Conservation (phyloP, 2,888 invertebrate genomes). For the Tipula unca region DNA sequence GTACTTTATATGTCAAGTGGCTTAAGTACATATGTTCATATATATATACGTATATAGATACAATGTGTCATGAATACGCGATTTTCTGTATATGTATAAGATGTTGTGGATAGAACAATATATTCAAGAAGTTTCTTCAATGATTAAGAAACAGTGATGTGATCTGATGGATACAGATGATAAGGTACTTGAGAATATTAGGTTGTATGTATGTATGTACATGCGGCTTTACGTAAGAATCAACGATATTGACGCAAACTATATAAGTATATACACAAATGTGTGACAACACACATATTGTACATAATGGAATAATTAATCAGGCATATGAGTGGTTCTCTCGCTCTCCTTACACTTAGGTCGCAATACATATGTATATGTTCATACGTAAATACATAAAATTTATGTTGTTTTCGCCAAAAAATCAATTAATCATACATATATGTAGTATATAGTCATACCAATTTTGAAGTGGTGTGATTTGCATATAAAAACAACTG, state of each 20-base stretch:
- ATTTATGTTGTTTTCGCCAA: not conserved
- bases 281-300: not conserved
- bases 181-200: not conserved
- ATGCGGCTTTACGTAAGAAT: not conserved
- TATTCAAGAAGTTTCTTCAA: not conserved
- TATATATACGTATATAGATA: not conserved
- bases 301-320: not conserved
- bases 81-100: not conserved
- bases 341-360: not conserved
- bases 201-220: not conserved
- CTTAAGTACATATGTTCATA: not conserved
- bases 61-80: not conserved
- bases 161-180: not conserved
- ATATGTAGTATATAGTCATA: too few relatives aligned
- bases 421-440: constrained; percentile 2
- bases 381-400: not conserved
- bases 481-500: not conserved
- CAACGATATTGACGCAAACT: not conserved
- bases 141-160: not conserved
- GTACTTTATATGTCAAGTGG: constrained; percentile 8
- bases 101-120: not conserved
- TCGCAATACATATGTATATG: too few relatives aligned
- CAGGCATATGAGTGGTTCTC: not conserved
- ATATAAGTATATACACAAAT: not conserved
- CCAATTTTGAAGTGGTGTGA: not conserved